Evolutionary conservation across 2,113 vertebrate genomes (phyloP).

Genomic region (Malurus alboscapulatus): DNA sequence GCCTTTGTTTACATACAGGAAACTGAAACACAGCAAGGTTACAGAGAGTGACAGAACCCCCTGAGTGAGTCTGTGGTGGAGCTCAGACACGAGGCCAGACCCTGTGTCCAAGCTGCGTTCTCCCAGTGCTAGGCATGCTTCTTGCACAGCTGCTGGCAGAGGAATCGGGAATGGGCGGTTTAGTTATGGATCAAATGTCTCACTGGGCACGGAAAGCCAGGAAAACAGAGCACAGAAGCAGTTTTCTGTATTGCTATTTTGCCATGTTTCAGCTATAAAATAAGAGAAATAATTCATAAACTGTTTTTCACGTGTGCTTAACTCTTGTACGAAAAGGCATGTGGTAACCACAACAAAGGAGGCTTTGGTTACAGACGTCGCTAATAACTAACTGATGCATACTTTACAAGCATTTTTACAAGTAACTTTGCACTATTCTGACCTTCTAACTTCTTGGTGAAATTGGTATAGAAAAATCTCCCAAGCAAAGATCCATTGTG

Average conservation of each 20-base stretch:
- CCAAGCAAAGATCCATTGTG: not conserved
- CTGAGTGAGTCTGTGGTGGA: fast-evolving
- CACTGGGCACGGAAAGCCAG: fast-evolving
- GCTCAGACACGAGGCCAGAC: not conserved
- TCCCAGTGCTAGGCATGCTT: not conserved
- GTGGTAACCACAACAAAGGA: fast-evolving
- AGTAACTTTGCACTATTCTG: not conserved
- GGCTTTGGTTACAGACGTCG: not conserved
- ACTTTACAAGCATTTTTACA: not conserved
- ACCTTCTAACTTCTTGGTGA: not conserved
- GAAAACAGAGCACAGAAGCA: not conserved
- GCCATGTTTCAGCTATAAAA: not conserved
- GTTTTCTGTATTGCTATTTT: not conserved
- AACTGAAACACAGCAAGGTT: not conserved
- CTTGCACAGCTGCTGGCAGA: fast-evolving
- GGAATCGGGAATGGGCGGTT: fast-evolving
- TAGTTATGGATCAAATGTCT: not conserved
- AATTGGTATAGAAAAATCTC: not conserved
- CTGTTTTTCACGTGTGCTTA: not conserved
- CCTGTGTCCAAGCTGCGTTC: fast-evolving
- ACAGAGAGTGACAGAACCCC: not conserved
- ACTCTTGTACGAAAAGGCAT: not conserved
- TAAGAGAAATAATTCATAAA: not conserved
- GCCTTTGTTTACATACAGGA: not conserved
- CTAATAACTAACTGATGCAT: not conserved